Evolutionary conservation across 1,140 invertebrate species (phyloP), one percentile per base, ranked within the genome.

Genomic region (Lucilia cuprina): DNA sequence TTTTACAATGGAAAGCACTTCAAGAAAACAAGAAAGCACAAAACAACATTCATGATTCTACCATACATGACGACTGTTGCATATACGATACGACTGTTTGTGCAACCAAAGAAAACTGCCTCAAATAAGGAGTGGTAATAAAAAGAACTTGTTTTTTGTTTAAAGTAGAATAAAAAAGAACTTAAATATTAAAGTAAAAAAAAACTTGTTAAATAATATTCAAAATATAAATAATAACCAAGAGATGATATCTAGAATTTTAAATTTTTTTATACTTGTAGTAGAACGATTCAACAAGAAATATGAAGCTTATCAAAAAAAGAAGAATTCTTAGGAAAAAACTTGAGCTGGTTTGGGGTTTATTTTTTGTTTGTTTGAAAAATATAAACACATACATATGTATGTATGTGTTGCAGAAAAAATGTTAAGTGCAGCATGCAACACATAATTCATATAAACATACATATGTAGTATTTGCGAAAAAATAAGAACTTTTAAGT

Each of bases 161-260:
- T 41, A 0, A 41, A 41, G 41, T 41, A 41, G 41, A 41, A 41
- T 2, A 41, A 75, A 75, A 75, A 77, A 17, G 41, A 41, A 41
- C 41, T 41, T n/a, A 25, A 34, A 77, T 35, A 77, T n/a, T 10
- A 74, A 21, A 77, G n/a, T 35, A 35, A 14, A 19, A 80, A 77
- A 77, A 75, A 78, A 80, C 77, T 80, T 80, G 77, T 80, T 80
- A 80, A 80, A 80, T 80, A 80, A 49, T n/a, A 49, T 80, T 70
- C 47, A 80, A 80, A 50, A 80, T 50, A 80, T 80, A 80, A 80
- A 80, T 80, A 80, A 80, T 80, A 80, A 80, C 77, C 77, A 80
- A 80, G 19, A 80, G 77, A 80, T 80, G 77, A 80, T 80, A 80
- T 80, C 77, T 80, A 49, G 41, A 80, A 60, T 17, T 60, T 60